Evolutionary conservation across 2,113 vertebrate genomes (phyloP).

Genomic region (Balaeniceps rex): DNA sequence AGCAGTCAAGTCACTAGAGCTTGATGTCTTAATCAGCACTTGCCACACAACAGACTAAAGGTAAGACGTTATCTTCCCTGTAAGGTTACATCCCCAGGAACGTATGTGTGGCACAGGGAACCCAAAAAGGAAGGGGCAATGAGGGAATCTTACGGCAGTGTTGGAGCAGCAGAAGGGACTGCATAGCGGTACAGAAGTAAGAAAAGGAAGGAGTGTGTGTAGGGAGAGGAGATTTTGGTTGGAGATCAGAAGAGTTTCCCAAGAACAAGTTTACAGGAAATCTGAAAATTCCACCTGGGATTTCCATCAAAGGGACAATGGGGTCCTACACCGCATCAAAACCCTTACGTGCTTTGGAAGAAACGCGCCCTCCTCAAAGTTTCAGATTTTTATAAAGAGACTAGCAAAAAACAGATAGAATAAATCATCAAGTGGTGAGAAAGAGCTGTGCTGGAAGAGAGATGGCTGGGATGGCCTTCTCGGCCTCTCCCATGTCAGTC

Average conservation of each 20-base stretch:
- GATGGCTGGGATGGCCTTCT: neutral
- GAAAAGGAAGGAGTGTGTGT: neutral
- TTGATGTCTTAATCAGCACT: neutral
- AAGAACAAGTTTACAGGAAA: neutral
- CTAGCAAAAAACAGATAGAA: neutral
- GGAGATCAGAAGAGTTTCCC: neutral
- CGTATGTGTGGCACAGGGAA: neutral
- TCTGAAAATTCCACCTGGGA: neutral
- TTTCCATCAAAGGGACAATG: neutral
- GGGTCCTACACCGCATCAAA: neutral
- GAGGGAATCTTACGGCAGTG: neutral
- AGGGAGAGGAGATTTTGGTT: neutral
- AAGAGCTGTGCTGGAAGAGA: neutral
- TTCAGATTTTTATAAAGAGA: neutral
- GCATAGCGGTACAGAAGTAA: neutral
- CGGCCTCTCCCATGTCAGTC: accelerated
- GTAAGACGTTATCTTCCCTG: neutral
- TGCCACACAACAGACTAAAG: neutral
- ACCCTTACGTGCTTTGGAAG: neutral
- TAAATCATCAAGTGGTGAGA: neutral
- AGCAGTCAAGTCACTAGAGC: neutral
- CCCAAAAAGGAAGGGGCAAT: neutral
- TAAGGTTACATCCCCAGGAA: neutral
- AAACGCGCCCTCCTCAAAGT: neutral
- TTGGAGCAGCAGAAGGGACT: neutral